Conservation (phyloP, 2,113 vertebrate genomes). For the Canis aureus region DNA sequence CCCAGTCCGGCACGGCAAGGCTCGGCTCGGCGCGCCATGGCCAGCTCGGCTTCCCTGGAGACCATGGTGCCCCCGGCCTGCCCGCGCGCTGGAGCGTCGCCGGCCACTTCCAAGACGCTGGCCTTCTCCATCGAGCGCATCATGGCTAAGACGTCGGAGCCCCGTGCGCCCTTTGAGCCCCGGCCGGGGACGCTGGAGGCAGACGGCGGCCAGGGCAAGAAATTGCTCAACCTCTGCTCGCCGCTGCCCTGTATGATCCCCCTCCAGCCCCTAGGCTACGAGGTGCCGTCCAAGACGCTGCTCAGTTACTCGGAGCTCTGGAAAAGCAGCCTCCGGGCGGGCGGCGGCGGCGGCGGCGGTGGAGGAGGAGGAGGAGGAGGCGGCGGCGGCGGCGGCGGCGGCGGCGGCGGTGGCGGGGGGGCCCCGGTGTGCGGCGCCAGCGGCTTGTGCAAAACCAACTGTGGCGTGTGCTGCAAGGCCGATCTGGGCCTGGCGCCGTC, state of each 20-base stretch:
- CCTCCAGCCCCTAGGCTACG: slow-evolving; percentile 94
- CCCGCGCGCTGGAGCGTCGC: slow-evolving; percentile 90
- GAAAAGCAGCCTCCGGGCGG: slow-evolving; percentile 93
- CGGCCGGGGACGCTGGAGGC: slow-evolving; percentile 85
- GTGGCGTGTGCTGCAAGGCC: slow-evolving; percentile 93
- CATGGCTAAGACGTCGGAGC: slow-evolving; percentile 97
- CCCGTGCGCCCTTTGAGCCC: slow-evolving; percentile 88
- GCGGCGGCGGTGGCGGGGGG: slow-evolving; percentile 74
- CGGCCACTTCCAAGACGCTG: slow-evolving; percentile 94
- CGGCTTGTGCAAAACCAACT: slow-evolving; percentile 94
- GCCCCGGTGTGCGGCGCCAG: slow-evolving; percentile 88
- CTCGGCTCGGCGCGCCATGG: slow-evolving; percentile 89
- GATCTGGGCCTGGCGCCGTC: slow-evolving; percentile 91
- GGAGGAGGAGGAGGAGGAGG: slow-evolving; percentile 60
- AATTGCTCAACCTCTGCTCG: slow-evolving; percentile 93
- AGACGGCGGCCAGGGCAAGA: slow-evolving; percentile 89
- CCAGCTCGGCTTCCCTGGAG: slow-evolving; percentile 95
- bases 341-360: slow-evolving; percentile 70
- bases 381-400: background rate
- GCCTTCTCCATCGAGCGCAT: slow-evolving; percentile 99
- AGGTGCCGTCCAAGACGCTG: slow-evolving; percentile 95
- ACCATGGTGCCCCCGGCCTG: slow-evolving; percentile 93
- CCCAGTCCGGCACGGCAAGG: slow-evolving; percentile 88
- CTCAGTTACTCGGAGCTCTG: slow-evolving; percentile 98
- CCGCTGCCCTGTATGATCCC: slow-evolving; percentile 98